Conservation (phyloP, 2,888 invertebrate species). For the Aleiodes alternator region DNA sequence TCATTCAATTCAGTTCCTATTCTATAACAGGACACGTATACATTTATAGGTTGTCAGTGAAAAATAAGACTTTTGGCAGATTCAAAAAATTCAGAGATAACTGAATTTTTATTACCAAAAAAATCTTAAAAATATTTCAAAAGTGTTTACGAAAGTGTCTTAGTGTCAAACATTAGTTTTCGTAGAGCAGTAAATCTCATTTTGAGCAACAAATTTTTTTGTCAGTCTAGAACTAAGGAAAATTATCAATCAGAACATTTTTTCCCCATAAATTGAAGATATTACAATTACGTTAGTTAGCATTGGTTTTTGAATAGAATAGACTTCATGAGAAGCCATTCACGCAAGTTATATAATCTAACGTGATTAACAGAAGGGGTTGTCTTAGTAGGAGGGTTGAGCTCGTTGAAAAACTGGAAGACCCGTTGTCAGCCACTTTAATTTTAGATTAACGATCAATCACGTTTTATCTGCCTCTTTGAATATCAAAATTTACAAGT, state of each 20-base stretch:
- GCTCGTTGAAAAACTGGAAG: conserved; percentile 28
- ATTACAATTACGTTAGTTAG: conserved; percentile 6
- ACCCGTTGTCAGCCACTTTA: conserved; percentile 64
- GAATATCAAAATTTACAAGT: conserved; percentile 3
- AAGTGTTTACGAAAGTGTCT: too few species aligned
- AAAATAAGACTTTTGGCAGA: too few species aligned
- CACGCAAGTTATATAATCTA: conserved; percentile 69
- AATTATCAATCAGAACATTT: conserved; percentile 11
- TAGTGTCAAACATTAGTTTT: too few species aligned
- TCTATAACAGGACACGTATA: too few species aligned
- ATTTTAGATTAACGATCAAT: conserved; percentile 71
- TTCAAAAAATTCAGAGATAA: too few species aligned
- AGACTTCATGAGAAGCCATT: conserved; percentile 22
- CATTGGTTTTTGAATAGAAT: conserved; percentile 4
- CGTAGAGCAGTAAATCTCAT: too few species aligned
- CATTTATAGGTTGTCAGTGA: too few species aligned
- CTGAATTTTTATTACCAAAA: too few species aligned
- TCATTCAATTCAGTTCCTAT: too few species aligned
- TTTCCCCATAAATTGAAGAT: neutral
- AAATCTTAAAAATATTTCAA: too few species aligned
- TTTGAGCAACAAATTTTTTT: too few species aligned
- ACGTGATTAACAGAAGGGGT: conserved; percentile 71
- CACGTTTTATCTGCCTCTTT: conserved; percentile 53
- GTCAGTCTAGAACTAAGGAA: too few species aligned
- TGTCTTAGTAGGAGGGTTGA: conserved; percentile 65